Conservation (phyloP, 2,113 vertebrate genomes). For the Helogale parvula region DNA sequence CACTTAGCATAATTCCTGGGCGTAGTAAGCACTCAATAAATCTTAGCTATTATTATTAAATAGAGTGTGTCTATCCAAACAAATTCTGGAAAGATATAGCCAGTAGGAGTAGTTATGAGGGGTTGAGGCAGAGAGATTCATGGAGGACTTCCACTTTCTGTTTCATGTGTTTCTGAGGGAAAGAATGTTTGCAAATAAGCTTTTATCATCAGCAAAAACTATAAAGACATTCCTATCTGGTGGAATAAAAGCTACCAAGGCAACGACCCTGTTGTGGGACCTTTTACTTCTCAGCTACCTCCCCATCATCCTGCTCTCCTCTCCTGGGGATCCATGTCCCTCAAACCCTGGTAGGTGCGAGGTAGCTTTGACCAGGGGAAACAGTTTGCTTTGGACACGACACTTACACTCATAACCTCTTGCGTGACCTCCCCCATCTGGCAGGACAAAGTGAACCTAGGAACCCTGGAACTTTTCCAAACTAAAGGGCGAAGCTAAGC, state of each 20-base stretch:
- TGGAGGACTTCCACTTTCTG: neutral
- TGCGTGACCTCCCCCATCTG: neutral
- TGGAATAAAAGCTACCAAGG: neutral
- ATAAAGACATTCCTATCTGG: neutral
- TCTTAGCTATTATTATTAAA: neutral
- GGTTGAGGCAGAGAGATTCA: neutral
- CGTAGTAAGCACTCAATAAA: neutral
- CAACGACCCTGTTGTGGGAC: neutral
- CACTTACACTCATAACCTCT: neutral
- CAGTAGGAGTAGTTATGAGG: neutral
- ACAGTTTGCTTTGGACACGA: neutral
- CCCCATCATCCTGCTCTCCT: neutral
- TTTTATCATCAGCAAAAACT: constrained; percentile 21
- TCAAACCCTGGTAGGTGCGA: neutral
- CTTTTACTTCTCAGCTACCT: neutral
- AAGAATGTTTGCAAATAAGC: neutral
- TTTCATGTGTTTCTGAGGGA: neutral
- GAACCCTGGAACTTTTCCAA: neutral
- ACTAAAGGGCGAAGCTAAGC: neutral
- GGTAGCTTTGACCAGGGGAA: neutral
- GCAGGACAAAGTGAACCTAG: neutral
- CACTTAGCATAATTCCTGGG: neutral
- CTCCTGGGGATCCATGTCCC: neutral
- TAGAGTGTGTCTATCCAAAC: neutral
- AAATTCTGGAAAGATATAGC: neutral